Percentiles rank a stretch among this genome's conserved stretches.
phyloP scores from a whole-genome alignment of 2,113 vertebrate genomes.

The Tauraco erythrolophus region DNA sequence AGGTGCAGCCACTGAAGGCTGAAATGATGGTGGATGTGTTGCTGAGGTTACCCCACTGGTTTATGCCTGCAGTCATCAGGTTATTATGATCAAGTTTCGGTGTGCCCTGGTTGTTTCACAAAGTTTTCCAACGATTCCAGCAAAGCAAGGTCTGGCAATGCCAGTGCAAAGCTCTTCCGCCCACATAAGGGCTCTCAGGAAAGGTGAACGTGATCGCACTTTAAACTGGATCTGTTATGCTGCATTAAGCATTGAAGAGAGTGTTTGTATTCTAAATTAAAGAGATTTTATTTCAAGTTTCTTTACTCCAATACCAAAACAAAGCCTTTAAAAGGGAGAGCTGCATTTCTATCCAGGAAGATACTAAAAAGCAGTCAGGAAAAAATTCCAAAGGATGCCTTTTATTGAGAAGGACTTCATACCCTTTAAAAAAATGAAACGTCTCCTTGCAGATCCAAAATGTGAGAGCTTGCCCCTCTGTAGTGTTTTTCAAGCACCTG shows the following conservation, averaged over 20 bases:
- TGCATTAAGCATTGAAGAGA: background rate
- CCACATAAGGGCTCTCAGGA: background rate
- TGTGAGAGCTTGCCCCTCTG: background rate
- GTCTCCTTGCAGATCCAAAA: background rate
- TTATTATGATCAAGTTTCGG: background rate
- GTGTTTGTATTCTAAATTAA: background rate
- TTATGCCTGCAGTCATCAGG: background rate
- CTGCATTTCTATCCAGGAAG: background rate
- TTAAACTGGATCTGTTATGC: background rate
- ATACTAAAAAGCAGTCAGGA: background rate
- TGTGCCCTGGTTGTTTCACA: background rate
- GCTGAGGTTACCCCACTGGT: background rate
- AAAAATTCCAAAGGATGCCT: background rate
- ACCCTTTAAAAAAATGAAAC: background rate
- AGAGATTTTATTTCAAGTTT: background rate
- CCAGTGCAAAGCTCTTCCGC: background rate
- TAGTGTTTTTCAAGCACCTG: background rate
- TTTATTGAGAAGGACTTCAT: background rate
- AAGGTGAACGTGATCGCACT: background rate
- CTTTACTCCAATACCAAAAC: background rate
- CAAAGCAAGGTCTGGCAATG: background rate
- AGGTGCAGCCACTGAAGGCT: background rate
- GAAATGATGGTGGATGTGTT: background rate
- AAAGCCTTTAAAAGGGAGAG: background rate
- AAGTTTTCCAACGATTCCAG: background rate